phyloP scores from a whole-genome alignment of 1,140 invertebrate genomes.

The Brachionus sp. region DNA sequence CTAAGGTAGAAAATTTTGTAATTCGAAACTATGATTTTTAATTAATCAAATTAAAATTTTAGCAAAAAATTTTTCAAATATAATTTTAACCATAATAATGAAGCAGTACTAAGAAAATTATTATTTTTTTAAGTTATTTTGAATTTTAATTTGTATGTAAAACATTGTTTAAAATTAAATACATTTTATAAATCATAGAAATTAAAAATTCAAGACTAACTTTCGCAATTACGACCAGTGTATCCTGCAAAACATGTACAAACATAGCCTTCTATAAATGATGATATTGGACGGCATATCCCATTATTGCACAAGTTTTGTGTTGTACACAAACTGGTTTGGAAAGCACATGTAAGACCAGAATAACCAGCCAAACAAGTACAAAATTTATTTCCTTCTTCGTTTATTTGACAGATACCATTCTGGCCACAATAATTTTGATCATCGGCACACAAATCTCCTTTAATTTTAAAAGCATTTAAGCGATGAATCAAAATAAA shows the following conservation, averaged over 20 bases:
- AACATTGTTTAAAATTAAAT: no score
- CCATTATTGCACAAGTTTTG: neutral
- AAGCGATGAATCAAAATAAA: neutral
- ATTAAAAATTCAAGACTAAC: neutral
- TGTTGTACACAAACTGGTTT: neutral
- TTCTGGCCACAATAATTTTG: neutral
- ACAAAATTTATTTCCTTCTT: neutral
- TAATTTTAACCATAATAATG: no score
- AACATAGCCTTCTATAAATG: neutral
- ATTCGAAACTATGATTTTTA: no score
- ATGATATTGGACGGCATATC: neutral
- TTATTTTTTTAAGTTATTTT: no score
- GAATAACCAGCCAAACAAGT: neutral
- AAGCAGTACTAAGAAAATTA: no score
- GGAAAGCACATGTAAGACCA: neutral
- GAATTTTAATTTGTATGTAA: no score
- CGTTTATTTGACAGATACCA: neutral
- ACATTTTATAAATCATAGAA: neutral
- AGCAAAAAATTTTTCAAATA: neutral
- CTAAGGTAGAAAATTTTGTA: no score
- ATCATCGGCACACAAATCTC: neutral
- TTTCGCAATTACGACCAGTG: neutral
- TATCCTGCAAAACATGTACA: neutral
- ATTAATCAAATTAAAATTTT: neutral
- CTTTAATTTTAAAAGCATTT: neutral